Evolutionary conservation across 2,888 invertebrate genomes (phyloP), one percentile per base, ranked within the genome.

Genomic region (Nemapogon koenigi): DNA sequence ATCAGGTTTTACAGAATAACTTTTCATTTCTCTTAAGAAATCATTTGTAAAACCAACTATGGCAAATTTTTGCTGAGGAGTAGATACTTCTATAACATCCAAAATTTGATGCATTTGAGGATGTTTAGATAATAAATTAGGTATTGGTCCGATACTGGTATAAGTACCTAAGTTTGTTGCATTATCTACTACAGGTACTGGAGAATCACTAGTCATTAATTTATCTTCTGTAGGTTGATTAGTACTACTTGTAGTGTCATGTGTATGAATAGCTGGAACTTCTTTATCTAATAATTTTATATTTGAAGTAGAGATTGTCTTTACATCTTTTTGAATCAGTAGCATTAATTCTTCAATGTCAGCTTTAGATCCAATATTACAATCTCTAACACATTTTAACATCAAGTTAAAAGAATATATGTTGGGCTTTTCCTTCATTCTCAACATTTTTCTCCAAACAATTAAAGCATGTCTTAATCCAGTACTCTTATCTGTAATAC

Each of bases 361-460:
- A 33, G 81, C 69, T 33, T 82, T 59, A 51, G 85, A 81, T 0
- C 94, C 94, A 42, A 94, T 72, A 36, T 86, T 84, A 62, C 94
- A 94, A 48, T 95, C 94, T 45, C 90, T 83, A 0, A 89, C 85
- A 58, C 88, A 86, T 51, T 89, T 81, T 1, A 97, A 59, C 59
- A 97, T 75, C 16, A 94, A 80, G 78, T 94, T 94, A 54, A 90
- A 97, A 2, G 87, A 84, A 51, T 80, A 87, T 39, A 89, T 65
- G 53, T 83, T 84, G 0, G 94, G 94, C 30, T 63, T 73, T 28
- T 94, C 79, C 31, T 71, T 80, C 52, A 81, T 72, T 30, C 75
- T 66, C 17, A 84, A 59, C 86, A 96, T 88, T 75, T 90, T 87
- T 36, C 90, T 85, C 94, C 94, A 96, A n/a, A 93, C 88, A 39